phyloP scores from a whole-genome alignment of 2,888 invertebrate genomes.

The Agrotis ipsilon region DNA sequence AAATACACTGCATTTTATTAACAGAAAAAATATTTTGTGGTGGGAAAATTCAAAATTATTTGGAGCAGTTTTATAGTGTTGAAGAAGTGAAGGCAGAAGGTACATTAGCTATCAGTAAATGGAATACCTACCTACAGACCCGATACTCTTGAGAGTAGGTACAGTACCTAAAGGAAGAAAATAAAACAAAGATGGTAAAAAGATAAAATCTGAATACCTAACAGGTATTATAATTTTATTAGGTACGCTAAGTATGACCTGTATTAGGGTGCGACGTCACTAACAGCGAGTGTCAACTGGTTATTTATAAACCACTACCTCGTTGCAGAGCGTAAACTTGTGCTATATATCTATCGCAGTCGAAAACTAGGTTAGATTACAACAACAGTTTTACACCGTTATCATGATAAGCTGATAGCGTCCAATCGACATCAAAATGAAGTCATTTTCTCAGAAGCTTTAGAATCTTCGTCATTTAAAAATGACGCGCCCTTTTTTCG shows the following conservation, averaged over 20 bases:
- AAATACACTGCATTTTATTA: background rate
- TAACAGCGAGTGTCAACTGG: slow-evolving; percentile 80
- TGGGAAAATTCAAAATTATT: background rate
- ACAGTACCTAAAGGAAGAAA: background rate
- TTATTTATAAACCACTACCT: slow-evolving; percentile 76
- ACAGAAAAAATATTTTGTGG: background rate
- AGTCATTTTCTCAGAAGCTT: slow-evolving; percentile 73
- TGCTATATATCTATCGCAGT: slow-evolving; percentile 59
- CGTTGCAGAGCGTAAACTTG: slow-evolving; percentile 70
- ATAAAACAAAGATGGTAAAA: background rate
- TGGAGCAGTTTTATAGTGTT: background rate
- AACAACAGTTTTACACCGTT: slow-evolving; percentile 70
- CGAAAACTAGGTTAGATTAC: slow-evolving; percentile 85
- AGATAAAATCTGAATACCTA: background rate
- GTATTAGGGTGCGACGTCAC: slow-evolving; percentile 22
- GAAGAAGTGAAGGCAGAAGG: background rate
- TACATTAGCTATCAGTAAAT: background rate
- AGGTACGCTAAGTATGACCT: background rate
- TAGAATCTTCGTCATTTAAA: slow-evolving; percentile 49
- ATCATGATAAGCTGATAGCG: slow-evolving; percentile 85
- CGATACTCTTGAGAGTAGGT: background rate
- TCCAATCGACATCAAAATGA: slow-evolving; percentile 66
- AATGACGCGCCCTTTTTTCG: slow-evolving; percentile 66
- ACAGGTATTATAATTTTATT: background rate
- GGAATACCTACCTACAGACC: too few species aligned